Evolutionary conservation across 2,113 vertebrate species (phyloP), one percentile per base, ranked within the genome.

Genomic region (Pluvialis apricaria): DNA sequence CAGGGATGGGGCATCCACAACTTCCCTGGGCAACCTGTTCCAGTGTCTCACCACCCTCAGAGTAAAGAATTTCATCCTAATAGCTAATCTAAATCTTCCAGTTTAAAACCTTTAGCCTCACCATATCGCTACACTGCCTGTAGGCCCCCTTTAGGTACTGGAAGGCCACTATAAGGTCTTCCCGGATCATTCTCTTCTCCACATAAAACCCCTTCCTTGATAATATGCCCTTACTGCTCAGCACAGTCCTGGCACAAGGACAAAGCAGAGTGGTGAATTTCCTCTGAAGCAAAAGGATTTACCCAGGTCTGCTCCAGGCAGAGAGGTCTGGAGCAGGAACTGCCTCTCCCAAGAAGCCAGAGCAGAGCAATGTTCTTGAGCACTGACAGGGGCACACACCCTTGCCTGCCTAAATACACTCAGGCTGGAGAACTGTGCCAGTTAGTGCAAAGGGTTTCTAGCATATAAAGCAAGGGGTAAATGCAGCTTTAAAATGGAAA

Each of bases 381-480:
- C 1, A 9, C 52, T 52, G 38, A n/a, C 11, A 55, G 22, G 8
- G 36, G 17, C 13, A 26, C 0, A 0, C 0, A 3, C 5, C 32
- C 40, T 52, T 60, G 21, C n/a, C 58, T 78, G 52, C 45, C 61
- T 55, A 81, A 82, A 45, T 45, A 45, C 40, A 6, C 17, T 71
- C 42, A 58, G 47, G 11, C 25, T 68, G 51, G 15, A 86, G 57
- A 85, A 47, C 38, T 51, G 19, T 68, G n/a, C 21, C 22, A 85
- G 36, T 15, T 64, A 82, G 82, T 28, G 11, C 5, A 9, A 77
- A 90, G 16, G 34, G n/a, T 81, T 93, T 64, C 76, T 31, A 79
- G 32, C 22, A 71, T 40, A 51, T 54, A 86, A 92, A 88, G 47
- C 10, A 45, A 71, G 11, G 38, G 26, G 29, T 38, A 94, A 94